Percentiles rank a stretch among this genome's conserved stretches.
Conservation (phyloP, 2,113 vertebrate genomes). For the Arothron firmamentum region DNA sequence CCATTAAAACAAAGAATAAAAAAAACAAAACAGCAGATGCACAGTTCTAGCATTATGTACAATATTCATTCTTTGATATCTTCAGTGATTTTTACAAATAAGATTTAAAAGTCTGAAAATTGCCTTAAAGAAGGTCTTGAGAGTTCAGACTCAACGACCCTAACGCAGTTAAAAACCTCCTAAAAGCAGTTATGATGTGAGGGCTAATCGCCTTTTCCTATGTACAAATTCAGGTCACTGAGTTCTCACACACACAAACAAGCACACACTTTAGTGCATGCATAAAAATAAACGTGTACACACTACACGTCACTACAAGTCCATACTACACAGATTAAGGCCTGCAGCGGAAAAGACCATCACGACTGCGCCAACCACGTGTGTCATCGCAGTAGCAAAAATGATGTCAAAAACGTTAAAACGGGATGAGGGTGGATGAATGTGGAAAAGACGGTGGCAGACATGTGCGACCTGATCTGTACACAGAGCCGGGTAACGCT, state of each 20-base stretch:
- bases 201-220: conserved; percentile 40
- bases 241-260: conserved; percentile 25
- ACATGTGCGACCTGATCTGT: background rate
- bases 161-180: conserved; percentile 12
- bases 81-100: background rate
- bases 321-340: conserved; percentile 7
- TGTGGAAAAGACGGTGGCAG: background rate
- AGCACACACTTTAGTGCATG: conserved; percentile 8
- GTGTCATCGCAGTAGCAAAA: background rate
- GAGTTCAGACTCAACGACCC: conserved; percentile 4
- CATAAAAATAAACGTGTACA: conserved; percentile 20
- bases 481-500: no score
- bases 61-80: background rate
- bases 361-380: background rate
- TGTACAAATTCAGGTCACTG: conserved; percentile 50
- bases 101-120: background rate
- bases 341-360: conserved; percentile 19
- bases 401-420: conserved; percentile 7
- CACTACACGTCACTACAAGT: no score
- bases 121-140: conserved; percentile 12
- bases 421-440: background rate
- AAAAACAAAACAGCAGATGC: no score
- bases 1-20: background rate
- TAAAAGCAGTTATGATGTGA: conserved; percentile 29
- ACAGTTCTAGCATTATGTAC: background rate